Percentiles rank a stretch among this genome's conserved stretches.
phyloP scores from a whole-genome alignment of 2,113 vertebrate genomes.

The Scalopus aquaticus region DNA sequence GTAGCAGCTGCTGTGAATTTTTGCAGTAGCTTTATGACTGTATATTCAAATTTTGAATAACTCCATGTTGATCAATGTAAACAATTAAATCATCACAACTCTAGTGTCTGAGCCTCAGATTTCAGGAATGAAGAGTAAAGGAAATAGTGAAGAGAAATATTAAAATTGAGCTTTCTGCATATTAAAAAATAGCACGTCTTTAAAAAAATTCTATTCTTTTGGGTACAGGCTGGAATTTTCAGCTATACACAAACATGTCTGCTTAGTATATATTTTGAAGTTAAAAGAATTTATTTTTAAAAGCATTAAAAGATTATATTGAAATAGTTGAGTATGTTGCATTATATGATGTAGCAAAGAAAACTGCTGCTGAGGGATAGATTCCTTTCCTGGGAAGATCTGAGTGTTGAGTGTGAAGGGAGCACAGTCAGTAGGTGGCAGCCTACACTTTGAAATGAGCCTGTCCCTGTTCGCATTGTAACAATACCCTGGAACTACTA shows the following conservation, averaged over 20 bases:
- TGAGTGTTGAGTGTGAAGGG: background rate
- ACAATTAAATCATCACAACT: background rate
- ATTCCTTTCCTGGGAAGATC: background rate
- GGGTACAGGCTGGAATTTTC: background rate
- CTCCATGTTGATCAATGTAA: background rate
- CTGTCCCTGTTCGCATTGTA: background rate
- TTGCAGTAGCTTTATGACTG: background rate
- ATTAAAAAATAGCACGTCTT: background rate
- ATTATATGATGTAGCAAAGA: background rate
- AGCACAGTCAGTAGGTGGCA: constrained; percentile 82
- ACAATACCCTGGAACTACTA: background rate
- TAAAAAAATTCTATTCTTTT: background rate
- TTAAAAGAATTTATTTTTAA: background rate
- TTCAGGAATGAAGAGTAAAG: constrained; percentile 19
- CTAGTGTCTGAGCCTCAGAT: background rate
- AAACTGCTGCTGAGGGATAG: background rate
- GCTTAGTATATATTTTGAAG: background rate
- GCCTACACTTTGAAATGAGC: constrained; percentile 69
- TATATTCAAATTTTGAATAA: background rate
- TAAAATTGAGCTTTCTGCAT: background rate
- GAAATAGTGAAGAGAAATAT: background rate
- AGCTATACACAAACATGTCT: background rate
- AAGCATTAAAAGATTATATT: background rate
- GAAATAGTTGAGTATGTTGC: background rate
- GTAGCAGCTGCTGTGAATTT: background rate